Conservation (phyloP, 2,797 vertebrate species). For the Gambelia wislizenii region DNA sequence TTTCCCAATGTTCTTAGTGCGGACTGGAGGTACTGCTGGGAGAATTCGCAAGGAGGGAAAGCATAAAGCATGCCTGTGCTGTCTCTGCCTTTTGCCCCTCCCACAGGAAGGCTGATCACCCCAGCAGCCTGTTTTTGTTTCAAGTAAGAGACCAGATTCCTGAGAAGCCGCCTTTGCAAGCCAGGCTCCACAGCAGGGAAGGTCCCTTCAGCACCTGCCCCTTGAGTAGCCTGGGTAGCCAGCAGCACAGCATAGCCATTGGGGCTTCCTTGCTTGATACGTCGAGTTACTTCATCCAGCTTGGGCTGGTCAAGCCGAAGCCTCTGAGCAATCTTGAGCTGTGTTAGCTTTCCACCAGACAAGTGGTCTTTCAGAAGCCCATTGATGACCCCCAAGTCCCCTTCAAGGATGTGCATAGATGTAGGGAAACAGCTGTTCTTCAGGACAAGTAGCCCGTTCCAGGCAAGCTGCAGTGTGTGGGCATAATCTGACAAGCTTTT, state of each 20-base stretch:
- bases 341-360: conserved; percentile 83
- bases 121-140: conserved; percentile 98
- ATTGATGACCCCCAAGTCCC: conserved; percentile 88
- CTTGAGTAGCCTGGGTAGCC: conserved; percentile 89
- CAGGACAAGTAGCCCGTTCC: conserved; percentile 94
- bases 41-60: conserved; percentile 97
- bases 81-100: conserved; percentile 89
- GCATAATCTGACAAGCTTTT: conserved; percentile 90
- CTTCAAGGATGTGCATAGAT: conserved; percentile 94
- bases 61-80: conserved; percentile 95
- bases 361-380: conserved; percentile 88
- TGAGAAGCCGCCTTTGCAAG: conserved; percentile 93
- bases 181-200: conserved; percentile 86
- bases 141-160: conserved; percentile 98
- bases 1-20: conserved; percentile 92
- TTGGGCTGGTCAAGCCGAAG: conserved; percentile 96
- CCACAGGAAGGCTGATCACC: conserved; percentile 94
- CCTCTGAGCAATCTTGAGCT: conserved; percentile 97
- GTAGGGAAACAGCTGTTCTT: conserved; percentile 99
- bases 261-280: conserved; percentile 91
- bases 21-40: conserved; percentile 94
- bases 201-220: conserved; percentile 76
- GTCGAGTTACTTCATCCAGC: conserved; percentile 94
- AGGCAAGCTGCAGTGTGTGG: conserved; percentile 87
- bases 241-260: conserved; percentile 92